Conservation (phyloP, 2,113 vertebrate genomes). For the Psophia crepitans region DNA sequence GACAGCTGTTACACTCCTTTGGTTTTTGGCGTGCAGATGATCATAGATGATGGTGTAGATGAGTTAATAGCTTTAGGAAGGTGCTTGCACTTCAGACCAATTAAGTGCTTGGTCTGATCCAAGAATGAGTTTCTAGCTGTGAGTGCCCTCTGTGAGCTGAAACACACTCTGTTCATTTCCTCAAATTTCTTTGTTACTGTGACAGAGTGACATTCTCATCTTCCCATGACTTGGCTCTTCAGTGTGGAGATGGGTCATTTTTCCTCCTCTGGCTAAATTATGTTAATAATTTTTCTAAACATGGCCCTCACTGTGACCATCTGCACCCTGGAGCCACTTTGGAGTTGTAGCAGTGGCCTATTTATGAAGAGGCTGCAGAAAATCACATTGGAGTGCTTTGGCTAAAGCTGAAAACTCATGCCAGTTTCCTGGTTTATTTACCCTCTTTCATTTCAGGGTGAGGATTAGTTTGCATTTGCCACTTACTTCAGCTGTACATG, state of each 20-base stretch:
- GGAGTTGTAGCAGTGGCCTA: neutral
- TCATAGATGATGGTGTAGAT: neutral
- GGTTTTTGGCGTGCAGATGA: neutral
- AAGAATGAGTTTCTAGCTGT: neutral
- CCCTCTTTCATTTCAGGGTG: neutral
- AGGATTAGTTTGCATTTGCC: neutral
- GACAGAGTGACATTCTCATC: neutral
- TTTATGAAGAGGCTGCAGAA: neutral
- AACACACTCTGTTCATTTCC: neutral
- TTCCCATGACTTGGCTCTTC: neutral
- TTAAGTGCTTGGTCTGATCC: neutral
- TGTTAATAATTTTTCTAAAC: neutral
- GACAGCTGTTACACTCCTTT: neutral
- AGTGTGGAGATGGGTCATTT: neutral
- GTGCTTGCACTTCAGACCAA: neutral
- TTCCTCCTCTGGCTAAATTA: neutral
- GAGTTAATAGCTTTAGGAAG: neutral
- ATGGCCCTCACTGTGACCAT: neutral
- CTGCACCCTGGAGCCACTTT: neutral
- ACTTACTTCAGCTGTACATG: neutral
- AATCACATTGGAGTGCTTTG: neutral
- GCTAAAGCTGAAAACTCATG: neutral
- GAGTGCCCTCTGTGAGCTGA: neutral
- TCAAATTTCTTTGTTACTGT: neutral
- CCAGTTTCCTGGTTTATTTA: neutral